phyloP scores from a whole-genome alignment of 2,797 vertebrate genomes.

The Hydrophis major region DNA sequence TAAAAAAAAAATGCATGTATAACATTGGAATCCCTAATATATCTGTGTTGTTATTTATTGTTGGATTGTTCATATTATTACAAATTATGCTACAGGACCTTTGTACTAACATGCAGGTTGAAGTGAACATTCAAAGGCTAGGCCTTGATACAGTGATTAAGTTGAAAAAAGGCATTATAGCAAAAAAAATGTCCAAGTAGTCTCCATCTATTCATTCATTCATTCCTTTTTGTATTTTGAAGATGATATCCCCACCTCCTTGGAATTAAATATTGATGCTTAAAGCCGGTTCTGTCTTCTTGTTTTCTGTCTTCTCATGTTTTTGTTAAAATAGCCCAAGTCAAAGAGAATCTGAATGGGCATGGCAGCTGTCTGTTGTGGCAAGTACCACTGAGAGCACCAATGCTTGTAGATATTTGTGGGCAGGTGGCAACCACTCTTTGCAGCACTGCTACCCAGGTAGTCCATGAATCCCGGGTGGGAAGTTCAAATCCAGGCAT shows the following conservation, averaged over 20 bases:
- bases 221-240: background rate
- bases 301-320: background rate
- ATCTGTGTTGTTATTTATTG: background rate
- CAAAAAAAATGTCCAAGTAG: background rate
- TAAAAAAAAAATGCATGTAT: background rate
- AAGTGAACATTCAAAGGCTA: background rate
- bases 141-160: background rate
- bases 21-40: background rate
- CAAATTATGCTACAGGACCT: background rate
- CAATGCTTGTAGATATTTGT: background rate
- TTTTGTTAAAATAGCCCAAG: background rate
- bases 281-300: background rate
- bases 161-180: background rate
- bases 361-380: too few relatives aligned
- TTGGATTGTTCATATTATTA: background rate
- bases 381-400: background rate
- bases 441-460: background rate
- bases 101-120: background rate
- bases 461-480: background rate
- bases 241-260: background rate
- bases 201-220: background rate
- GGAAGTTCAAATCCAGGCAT: background rate
- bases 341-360: background rate
- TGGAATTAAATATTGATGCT: background rate
- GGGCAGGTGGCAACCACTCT: background rate